These are phyloP conservation scores for Sogatella furcifera DNA, from an alignment of 1,140 invertebrate genomes.

Conservation along the genomic window DNA sequence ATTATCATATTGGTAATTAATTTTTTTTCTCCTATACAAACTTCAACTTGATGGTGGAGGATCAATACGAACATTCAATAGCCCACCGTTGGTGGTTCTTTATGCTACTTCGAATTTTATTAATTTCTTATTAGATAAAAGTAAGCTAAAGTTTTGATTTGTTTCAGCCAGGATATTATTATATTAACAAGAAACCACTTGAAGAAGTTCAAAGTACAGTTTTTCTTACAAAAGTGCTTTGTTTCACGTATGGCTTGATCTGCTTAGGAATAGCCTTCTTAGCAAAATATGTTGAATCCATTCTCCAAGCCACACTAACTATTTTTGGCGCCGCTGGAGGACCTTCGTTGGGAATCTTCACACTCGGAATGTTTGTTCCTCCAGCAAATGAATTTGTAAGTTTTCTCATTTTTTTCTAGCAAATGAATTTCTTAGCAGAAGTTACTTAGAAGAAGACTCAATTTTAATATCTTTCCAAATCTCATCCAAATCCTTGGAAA, in stretches of 20 bases:
- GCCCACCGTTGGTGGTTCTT: too few relatives aligned
- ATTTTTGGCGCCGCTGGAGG: slow-evolving; percentile 74
- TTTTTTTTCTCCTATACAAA: too few relatives aligned
- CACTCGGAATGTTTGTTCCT: slow-evolving; percentile 61
- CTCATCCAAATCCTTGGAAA: too few relatives aligned
- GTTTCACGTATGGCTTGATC: slow-evolving; percentile 49
- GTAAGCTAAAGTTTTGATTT: not conserved
- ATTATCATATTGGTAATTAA: too few relatives aligned
- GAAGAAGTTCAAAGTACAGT: slow-evolving; percentile 27
- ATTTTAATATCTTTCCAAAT: too few relatives aligned
- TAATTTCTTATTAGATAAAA: too few relatives aligned
- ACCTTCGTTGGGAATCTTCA: slow-evolving; percentile 67
- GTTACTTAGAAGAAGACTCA: too few relatives aligned
- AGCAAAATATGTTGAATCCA: slow-evolving; percentile 55
- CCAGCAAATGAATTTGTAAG: slow-evolving; percentile 44
- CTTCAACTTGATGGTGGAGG: too few relatives aligned
- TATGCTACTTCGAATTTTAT: too few relatives aligned
- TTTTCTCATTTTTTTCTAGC: not conserved
- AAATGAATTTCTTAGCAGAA: too few relatives aligned
- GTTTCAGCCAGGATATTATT: slow-evolving; percentile 10
- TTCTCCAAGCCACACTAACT: slow-evolving; percentile 62
- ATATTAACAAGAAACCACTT: slow-evolving; percentile 21
- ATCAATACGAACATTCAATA: too few relatives aligned
- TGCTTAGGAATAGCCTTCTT: slow-evolving; percentile 48
- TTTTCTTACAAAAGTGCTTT: slow-evolving; percentile 47